These are phyloP conservation scores for Oreocharis arfaki DNA, from an alignment of 2,113 vertebrate species.

Conservation along the genomic window DNA sequence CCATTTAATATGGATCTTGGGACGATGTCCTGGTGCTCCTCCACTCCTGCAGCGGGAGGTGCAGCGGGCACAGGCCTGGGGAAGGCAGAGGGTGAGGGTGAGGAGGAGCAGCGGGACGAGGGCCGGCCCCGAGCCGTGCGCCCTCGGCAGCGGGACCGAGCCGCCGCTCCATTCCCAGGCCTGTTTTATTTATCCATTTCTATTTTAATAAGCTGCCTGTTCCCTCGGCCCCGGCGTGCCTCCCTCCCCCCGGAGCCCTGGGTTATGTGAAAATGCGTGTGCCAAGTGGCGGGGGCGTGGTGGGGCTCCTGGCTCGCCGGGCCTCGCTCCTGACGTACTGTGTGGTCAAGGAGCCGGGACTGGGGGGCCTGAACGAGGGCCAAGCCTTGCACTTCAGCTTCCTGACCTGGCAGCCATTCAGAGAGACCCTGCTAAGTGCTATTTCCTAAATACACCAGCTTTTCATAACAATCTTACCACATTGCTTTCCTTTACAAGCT, in stretches of 20 bases:
- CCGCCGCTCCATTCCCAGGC: constrained; percentile 84
- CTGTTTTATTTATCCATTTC: constrained; percentile 83
- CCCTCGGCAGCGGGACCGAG: constrained; percentile 46
- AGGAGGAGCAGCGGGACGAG: not conserved
- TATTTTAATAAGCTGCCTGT: constrained; percentile 80
- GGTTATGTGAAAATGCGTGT: constrained; percentile 92
- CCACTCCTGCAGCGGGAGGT: fast-evolving
- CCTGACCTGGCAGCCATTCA: constrained; percentile 91
- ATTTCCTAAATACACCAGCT: constrained; percentile 90
- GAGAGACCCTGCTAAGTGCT: constrained; percentile 89
- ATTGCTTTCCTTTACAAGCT: constrained; percentile 86
- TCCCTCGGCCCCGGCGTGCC: constrained; percentile 74
- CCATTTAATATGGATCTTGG: fast-evolving
- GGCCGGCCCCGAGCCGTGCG: not conserved
- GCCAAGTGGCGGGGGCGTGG: constrained; percentile 75
- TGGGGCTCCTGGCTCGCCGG: constrained; percentile 64
- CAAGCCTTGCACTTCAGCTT: constrained; percentile 90
- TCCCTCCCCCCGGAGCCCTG: constrained; percentile 80
- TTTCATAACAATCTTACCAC: constrained; percentile 91
- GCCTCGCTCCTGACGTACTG: constrained; percentile 78
- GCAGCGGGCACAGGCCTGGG: fast-evolving
- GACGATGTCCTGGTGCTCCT: fast-evolving
- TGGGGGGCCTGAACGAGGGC: constrained; percentile 79
- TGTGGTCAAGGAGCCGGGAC: constrained; percentile 81
- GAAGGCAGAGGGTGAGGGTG: not conserved